These are phyloP conservation scores for Caenorhabditis parvicauda DNA, from an alignment of 2,888 invertebrate species.

Conservation along the genomic window DNA sequence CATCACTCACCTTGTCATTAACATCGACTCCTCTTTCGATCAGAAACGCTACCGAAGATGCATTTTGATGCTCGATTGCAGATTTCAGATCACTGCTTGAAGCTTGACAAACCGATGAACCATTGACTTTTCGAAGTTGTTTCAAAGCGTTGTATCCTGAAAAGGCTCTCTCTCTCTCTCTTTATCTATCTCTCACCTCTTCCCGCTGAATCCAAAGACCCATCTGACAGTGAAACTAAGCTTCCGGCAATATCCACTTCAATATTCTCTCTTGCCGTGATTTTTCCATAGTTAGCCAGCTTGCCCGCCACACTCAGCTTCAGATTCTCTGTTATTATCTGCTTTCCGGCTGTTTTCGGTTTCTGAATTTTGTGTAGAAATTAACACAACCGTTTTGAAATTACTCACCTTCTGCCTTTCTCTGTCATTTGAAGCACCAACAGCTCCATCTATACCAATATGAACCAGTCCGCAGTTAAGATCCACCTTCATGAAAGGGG, in stretches of 20 bases:
- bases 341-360: background rate
- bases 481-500: conserved; percentile 16
- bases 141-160: conserved; percentile 37
- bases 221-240: conserved; percentile 34
- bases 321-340: conserved; percentile 26
- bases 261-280: conserved; percentile 29
- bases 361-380: background rate
- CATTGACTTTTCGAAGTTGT: conserved; percentile 30
- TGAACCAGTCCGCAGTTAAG: conserved; percentile 31
- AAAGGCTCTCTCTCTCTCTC: too few relatives aligned
- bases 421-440: conserved; percentile 30
- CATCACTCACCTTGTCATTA: conserved; percentile 26
- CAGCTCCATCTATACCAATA: conserved; percentile 42
- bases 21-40: conserved; percentile 44
- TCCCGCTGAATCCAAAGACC: conserved; percentile 40
- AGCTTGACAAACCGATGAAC: conserved; percentile 16
- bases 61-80: conserved; percentile 35
- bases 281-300: conserved; percentile 43
- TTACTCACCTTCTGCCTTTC: conserved; percentile 11
- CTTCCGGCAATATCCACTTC: conserved; percentile 27
- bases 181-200: conserved; percentile 15
- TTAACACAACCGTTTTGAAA: background rate
- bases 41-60: conserved; percentile 34
- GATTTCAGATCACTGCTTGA: conserved; percentile 30
- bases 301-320: conserved; percentile 24